Conservation (phyloP, 2,113 vertebrate species). For the Paratilapia polleni region DNA sequence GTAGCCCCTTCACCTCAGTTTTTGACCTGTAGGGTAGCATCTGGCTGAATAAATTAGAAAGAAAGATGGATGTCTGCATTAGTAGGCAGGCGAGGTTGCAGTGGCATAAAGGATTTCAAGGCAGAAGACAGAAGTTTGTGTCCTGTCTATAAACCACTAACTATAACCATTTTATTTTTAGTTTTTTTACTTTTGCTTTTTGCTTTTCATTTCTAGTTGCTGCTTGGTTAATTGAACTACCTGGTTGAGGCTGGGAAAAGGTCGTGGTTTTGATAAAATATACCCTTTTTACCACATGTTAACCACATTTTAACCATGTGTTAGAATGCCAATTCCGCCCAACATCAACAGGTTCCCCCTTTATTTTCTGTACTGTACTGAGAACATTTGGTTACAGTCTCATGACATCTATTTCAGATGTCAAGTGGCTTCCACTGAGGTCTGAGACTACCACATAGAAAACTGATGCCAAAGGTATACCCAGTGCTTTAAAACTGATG, state of each 20-base stretch:
- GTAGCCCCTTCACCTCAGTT: not conserved
- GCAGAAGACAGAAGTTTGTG: not conserved
- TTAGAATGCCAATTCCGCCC: not conserved
- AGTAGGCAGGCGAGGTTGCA: not conserved
- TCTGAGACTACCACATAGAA: not conserved
- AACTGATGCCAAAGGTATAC: not conserved
- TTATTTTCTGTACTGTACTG: no score
- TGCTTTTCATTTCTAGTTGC: not conserved
- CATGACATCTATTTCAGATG: rapidly evolving
- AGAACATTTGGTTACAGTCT: not conserved
- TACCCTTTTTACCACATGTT: not conserved
- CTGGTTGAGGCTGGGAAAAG: not conserved
- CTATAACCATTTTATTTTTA: not conserved
- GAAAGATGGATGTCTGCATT: not conserved
- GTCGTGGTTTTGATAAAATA: not conserved
- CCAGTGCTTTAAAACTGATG: not conserved
- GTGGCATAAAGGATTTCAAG: not conserved
- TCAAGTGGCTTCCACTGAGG: not conserved
- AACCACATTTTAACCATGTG: not conserved
- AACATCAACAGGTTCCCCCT: not conserved
- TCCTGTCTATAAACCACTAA: not conserved
- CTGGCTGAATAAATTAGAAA: not conserved
- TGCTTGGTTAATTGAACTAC: not conserved
- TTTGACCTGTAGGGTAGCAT: not conserved
- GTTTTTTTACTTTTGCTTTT: not conserved